Percentiles rank a stretch among this genome's conserved stretches.
phyloP scores from a whole-genome alignment of 1,140 invertebrate genomes.

The Pseudobourletiella spinata region DNA sequence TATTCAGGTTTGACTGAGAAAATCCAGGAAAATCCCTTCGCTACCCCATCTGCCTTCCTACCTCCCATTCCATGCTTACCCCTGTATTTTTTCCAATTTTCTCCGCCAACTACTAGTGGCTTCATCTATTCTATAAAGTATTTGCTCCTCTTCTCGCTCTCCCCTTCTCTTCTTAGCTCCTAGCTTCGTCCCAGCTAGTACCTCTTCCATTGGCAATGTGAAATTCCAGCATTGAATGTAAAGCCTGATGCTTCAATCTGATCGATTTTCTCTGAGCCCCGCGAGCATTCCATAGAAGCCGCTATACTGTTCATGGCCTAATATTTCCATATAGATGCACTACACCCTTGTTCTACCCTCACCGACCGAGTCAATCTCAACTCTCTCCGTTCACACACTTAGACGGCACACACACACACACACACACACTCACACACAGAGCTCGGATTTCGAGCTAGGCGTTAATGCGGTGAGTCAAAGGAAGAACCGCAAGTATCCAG shows the following conservation, averaged over 20 bases:
- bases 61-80: no score
- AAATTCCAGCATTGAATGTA: conserved; percentile 2
- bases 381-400: neutral
- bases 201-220: neutral
- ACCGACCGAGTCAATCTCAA: neutral
- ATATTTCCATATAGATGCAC: neutral
- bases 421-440: neutral
- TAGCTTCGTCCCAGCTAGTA: neutral
- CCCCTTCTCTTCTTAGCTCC: neutral
- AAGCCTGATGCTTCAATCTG: conserved; percentile 8
- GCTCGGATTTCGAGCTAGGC: no score
- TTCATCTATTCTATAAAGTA: neutral
- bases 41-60: conserved; percentile 1
- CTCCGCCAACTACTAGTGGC: neutral
- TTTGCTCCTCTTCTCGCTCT: neutral
- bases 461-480: no score
- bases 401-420: no score
- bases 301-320: neutral
- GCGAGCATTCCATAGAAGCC: neutral
- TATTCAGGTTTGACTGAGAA: no score
- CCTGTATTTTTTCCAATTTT: no score
- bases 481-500: neutral
- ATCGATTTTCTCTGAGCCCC: neutral
- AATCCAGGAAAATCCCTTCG: conserved; percentile 3
- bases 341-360: neutral